phyloP scores from a whole-genome alignment of 2,113 vertebrate genomes.

The Sarotherodon lohbergeri region DNA sequence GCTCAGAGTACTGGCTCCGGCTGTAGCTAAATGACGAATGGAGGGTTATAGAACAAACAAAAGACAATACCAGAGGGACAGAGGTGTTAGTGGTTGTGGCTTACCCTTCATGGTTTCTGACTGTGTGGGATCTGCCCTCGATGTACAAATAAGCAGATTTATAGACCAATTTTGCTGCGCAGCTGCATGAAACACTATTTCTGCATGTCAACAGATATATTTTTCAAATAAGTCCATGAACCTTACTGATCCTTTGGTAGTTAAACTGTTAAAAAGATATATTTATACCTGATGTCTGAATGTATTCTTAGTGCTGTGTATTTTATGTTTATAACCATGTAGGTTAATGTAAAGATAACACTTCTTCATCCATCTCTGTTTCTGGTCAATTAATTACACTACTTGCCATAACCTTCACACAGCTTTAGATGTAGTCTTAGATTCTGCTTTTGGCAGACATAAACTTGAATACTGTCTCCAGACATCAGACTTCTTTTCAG shows the following conservation, averaged over 20 bases:
- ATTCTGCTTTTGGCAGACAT: not conserved
- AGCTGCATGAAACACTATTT: not conserved
- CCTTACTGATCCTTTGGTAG: not conserved
- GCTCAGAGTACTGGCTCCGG: not conserved
- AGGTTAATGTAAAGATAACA: not conserved
- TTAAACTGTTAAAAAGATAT: not conserved
- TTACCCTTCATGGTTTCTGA: constrained; percentile 3
- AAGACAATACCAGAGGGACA: constrained; percentile 20
- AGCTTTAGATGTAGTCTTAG: not conserved
- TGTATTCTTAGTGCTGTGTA: not conserved
- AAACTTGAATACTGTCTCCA: constrained; percentile 1
- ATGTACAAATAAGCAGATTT: not conserved
- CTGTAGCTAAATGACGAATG: constrained; percentile 10
- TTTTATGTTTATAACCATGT: not conserved
- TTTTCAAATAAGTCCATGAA: not conserved
- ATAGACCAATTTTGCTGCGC: not conserved
- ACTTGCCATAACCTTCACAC: constrained; percentile 17
- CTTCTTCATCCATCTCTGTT: not conserved
- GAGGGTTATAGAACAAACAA: constrained; percentile 44
- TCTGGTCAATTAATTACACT: not conserved
- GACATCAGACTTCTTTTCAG: constrained; percentile 26
- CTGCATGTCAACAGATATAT: not conserved
- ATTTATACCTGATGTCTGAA: not conserved
- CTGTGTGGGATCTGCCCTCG: constrained; percentile 25
- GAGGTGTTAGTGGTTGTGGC: not conserved